These are phyloP conservation scores for Platichthys stellatus DNA, from an alignment of 2,113 vertebrate genomes.

Conservation along the genomic window DNA sequence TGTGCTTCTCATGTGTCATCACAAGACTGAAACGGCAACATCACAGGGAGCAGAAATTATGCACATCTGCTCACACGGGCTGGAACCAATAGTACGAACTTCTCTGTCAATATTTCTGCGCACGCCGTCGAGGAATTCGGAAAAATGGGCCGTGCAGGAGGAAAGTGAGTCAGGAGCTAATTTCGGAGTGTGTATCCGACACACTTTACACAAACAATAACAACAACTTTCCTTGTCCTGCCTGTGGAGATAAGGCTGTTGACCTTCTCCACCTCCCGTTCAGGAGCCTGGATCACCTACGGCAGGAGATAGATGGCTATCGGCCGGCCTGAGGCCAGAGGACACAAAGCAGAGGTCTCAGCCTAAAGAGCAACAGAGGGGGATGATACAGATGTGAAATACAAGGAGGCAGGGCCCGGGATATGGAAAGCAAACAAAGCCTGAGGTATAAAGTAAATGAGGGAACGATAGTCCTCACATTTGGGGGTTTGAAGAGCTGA, in stretches of 20 bases:
- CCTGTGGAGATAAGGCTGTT: constrained; percentile 22
- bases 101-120: constrained; percentile 53
- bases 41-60: constrained; percentile 2
- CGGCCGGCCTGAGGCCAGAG: constrained; percentile 12
- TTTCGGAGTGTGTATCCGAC: constrained; percentile 22
- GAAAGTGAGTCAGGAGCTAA: constrained; percentile 64
- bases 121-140: constrained; percentile 29
- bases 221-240: constrained; percentile 55
- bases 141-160: constrained; percentile 30
- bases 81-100: constrained; percentile 37
- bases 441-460: constrained; percentile 8
- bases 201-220: constrained; percentile 41
- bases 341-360: constrained; percentile 38
- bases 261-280: constrained; percentile 35
- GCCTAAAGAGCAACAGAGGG: constrained; percentile 7
- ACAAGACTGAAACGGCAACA: constrained; percentile 1
- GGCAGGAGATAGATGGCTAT: constrained; percentile 51
- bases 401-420: neutral
- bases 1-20: constrained; percentile 14
- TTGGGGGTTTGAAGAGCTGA: constrained; percentile 29
- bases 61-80: constrained; percentile 20
- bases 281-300: constrained; percentile 29
- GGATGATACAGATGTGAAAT: constrained; percentile 44
- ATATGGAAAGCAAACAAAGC: constrained; percentile 8
- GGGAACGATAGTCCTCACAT: constrained; percentile 22